Evolutionary conservation across 2,888 invertebrate species (phyloP).

Genomic region (Chaetoderma sp.): DNA sequence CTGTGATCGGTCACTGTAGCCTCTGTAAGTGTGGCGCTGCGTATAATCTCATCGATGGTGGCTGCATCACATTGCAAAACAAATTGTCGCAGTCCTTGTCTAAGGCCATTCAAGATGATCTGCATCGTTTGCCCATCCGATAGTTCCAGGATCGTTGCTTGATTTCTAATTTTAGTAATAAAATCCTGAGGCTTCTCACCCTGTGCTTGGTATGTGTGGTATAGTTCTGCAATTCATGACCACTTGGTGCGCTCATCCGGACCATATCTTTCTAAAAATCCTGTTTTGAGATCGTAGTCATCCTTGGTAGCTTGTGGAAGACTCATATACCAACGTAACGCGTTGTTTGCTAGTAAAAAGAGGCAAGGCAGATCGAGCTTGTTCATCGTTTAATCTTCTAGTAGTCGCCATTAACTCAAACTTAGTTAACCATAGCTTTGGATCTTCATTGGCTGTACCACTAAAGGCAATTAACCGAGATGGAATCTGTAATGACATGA

Average conservation of each 20-base stretch:
- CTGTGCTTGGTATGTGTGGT: neutral
- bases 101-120: neutral
- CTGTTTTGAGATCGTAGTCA: neutral
- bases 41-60: neutral
- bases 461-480: too few species aligned
- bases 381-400: neutral
- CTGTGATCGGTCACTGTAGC: too few species aligned
- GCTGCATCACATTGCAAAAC: neutral
- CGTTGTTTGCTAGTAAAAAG: neutral
- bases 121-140: neutral
- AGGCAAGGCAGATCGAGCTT: too few species aligned
- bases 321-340: neutral
- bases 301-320: neutral
- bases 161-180: neutral
- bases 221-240: neutral
- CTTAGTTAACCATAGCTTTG: neutral
- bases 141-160: neutral
- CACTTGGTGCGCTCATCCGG: conserved; percentile 1
- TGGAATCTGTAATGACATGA: too few species aligned
- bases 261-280: neutral
- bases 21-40: neutral
- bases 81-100: neutral
- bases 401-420: neutral
- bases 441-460: neutral
- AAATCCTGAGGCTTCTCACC: neutral